phyloP scores from a whole-genome alignment of 2,888 invertebrate species.

The Nomada ferruginata region DNA sequence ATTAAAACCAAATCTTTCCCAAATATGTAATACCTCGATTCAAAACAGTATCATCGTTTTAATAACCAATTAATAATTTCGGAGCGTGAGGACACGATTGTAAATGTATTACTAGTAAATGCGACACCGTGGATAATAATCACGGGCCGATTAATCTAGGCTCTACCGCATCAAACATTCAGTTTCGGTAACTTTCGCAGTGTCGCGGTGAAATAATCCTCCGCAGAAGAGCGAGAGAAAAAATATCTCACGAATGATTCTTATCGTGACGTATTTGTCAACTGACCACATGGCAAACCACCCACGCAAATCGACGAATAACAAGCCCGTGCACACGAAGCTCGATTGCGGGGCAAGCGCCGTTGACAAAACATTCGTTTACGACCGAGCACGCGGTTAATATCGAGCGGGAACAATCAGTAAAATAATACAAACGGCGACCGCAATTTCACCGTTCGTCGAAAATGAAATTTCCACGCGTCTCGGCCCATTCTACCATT shows the following conservation, averaged over 20 bases:
- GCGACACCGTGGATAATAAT: too few relatives aligned
- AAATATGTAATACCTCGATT: too few relatives aligned
- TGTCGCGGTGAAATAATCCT: background rate
- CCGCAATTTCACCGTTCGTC: slow-evolving; percentile 3
- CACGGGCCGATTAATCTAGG: too few relatives aligned
- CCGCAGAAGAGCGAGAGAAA: background rate
- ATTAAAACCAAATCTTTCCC: too few relatives aligned
- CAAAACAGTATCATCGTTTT: too few relatives aligned
- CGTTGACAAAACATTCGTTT: background rate
- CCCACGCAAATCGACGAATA: background rate
- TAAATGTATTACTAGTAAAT: too few relatives aligned
- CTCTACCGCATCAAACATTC: too few relatives aligned
- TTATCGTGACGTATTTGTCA: background rate
- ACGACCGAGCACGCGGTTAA: background rate
- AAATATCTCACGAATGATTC: background rate
- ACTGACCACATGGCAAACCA: background rate
- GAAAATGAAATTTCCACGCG: slow-evolving; percentile 7
- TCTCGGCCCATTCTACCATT: background rate
- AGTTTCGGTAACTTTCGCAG: too few relatives aligned
- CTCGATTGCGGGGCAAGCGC: background rate
- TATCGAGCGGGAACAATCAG: slow-evolving; percentile 1
- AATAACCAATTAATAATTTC: too few relatives aligned
- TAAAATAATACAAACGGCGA: slow-evolving; percentile 10
- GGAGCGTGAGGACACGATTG: too few relatives aligned
- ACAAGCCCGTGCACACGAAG: background rate